phyloP scores from a whole-genome alignment of 1,140 invertebrate species.

The Drosophila varians region DNA sequence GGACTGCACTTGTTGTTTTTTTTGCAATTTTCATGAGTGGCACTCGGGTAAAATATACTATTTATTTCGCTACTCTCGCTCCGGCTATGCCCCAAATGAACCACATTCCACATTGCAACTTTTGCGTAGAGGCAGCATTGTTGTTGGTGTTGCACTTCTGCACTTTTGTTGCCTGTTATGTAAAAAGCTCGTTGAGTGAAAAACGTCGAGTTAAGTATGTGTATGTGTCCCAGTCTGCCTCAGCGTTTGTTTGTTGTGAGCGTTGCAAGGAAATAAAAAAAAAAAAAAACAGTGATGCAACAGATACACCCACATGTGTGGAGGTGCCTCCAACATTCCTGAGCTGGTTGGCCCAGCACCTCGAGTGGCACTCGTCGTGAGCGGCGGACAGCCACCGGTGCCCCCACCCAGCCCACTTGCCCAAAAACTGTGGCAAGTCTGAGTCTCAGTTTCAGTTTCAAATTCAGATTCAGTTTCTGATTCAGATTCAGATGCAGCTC shows the following conservation, averaged over 20 bases:
- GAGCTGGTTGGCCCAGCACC: slow-evolving; percentile 43
- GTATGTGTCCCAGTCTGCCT: slow-evolving; percentile 37
- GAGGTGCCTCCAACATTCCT: slow-evolving; percentile 22
- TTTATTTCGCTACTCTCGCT: slow-evolving; percentile 73
- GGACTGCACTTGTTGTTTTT: slow-evolving; percentile 64
- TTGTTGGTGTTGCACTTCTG: slow-evolving; percentile 73
- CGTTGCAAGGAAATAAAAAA: slow-evolving; percentile 3
- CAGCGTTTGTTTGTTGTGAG: slow-evolving; percentile 9
- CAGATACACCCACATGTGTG: slow-evolving; percentile 24
- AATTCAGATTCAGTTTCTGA: slow-evolving; percentile 14
- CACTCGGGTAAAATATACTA: slow-evolving; percentile 80
- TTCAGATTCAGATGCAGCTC: neutral
- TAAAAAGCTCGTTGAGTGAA: slow-evolving; percentile 79
- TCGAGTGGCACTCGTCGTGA: slow-evolving; percentile 77
- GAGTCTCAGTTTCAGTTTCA: neutral
- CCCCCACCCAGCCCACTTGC: slow-evolving; percentile 20
- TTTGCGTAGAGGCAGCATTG: slow-evolving; percentile 63
- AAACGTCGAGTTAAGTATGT: slow-evolving; percentile 81
- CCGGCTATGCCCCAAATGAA: slow-evolving; percentile 66
- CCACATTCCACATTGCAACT: slow-evolving; percentile 66
- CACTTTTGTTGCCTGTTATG: slow-evolving; percentile 74
- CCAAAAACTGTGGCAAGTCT: slow-evolving; percentile 56
- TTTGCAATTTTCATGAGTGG: slow-evolving; percentile 81
- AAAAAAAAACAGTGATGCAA: slow-evolving; percentile 55
- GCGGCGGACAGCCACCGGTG: slow-evolving; percentile 17